These are phyloP conservation scores for Onthophagus sagittarius DNA, from an alignment of 2,888 invertebrate species.

Conservation along the genomic window DNA sequence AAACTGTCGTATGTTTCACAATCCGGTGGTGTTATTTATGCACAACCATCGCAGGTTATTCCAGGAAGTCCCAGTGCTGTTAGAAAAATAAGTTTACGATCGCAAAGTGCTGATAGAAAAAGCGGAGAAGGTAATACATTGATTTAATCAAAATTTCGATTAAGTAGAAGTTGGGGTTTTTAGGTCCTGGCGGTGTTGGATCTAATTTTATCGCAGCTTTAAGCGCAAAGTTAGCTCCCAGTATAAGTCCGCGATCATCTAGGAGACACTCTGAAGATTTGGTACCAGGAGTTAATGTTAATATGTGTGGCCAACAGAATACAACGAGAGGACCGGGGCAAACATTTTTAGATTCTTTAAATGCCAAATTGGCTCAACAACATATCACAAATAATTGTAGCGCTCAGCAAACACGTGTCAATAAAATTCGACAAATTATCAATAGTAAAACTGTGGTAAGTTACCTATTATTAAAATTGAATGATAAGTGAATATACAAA, in stretches of 20 bases:
- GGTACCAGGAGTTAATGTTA: conserved; percentile 28
- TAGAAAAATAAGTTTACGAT: conserved; percentile 53
- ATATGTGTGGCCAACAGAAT: conserved; percentile 44
- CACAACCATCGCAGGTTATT: conserved; percentile 53
- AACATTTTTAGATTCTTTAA: conserved; percentile 75
- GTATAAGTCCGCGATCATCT: conserved; percentile 55
- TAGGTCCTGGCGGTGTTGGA: conserved; percentile 57
- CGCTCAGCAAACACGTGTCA: conserved; percentile 56
- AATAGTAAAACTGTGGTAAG: conserved; percentile 67
- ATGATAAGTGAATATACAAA: no score
- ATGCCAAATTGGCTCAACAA: conserved; percentile 71
- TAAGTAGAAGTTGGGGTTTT: no score
- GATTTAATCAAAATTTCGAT: no score
- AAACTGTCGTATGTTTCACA: conserved; percentile 47
- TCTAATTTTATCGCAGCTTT: conserved; percentile 66
- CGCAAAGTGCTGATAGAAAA: conserved; percentile 60
- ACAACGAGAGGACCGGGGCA: conserved; percentile 52
- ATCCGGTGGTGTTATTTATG: conserved; percentile 50
- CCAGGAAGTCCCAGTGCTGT: conserved; percentile 53
- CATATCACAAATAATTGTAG: conserved; percentile 49
- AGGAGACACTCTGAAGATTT: conserved; percentile 52
- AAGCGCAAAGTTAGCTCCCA: conserved; percentile 66
- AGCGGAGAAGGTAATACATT: conserved; percentile 48
- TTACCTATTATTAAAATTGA: conserved; percentile 8
- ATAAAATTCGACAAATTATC: conserved; percentile 68